phyloP scores from a whole-genome alignment of 2,113 vertebrate genomes.

The Grallaria varia region DNA sequence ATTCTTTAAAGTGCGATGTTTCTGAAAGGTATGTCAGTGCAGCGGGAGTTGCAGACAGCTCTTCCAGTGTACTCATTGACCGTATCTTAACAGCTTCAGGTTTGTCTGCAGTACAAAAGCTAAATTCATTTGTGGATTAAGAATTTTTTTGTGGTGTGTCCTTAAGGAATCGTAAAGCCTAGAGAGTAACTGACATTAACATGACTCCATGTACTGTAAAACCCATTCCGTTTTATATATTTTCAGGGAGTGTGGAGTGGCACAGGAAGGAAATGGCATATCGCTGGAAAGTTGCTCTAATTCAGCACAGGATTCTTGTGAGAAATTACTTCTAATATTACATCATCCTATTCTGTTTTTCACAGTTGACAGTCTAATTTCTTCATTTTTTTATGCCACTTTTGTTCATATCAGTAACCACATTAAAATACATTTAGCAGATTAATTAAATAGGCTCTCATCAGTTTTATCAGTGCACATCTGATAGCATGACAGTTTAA shows the following conservation, averaged over 20 bases:
- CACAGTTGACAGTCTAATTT: slow-evolving; percentile 39
- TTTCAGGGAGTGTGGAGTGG: slow-evolving; percentile 59
- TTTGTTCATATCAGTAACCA: slow-evolving; percentile 22
- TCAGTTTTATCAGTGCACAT: background rate
- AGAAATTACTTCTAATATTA: slow-evolving; percentile 65
- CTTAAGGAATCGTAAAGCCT: slow-evolving; percentile 27
- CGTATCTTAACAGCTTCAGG: background rate
- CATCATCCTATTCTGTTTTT: slow-evolving; percentile 37
- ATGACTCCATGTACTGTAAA: slow-evolving; percentile 52
- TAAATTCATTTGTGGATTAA: background rate
- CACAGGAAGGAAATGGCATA: slow-evolving; percentile 64
- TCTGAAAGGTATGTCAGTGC: background rate
- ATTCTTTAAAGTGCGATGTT: background rate
- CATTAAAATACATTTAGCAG: background rate
- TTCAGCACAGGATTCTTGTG: slow-evolving; percentile 65
- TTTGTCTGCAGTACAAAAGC: background rate
- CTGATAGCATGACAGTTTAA: background rate
- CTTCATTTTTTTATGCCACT: slow-evolving; percentile 26
- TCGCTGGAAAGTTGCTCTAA: slow-evolving; percentile 62
- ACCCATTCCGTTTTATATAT: slow-evolving; percentile 62
- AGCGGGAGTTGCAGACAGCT: background rate
- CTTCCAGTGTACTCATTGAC: background rate
- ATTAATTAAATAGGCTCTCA: slow-evolving; percentile 18
- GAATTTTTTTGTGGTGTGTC: background rate
- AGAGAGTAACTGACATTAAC: slow-evolving; percentile 29